Base-by-base conservation (phyloP, 2,888 invertebrate genomes). In the Drosophila antonietae region DNA sequence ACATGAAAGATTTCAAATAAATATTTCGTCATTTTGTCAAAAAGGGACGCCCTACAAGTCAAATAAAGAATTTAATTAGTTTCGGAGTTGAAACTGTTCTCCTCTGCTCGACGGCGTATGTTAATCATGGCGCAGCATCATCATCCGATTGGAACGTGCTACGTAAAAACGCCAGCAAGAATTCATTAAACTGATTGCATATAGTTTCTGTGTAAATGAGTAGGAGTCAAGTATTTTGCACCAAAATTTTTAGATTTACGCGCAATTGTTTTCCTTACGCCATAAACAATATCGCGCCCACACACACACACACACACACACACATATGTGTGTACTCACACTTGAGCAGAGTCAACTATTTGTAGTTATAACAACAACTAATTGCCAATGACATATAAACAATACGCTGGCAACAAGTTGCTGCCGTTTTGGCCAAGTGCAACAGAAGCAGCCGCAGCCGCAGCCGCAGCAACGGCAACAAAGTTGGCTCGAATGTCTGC, bases 1-100 rank as follows among this genome's bases (percentile, higher is more conserved):
- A 89, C 86, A 88, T 86, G 88, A 88, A 88, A 88, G 87, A 88
- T 88, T 86, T 89, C 83, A 88, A 77, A 88, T 89, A 88, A 88
- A 88, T 89, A 89, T 89, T 89, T 88, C 89, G 71, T 83, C 89
- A 89, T 88, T 64, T 81, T 65, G 81, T 80, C 75, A 69, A 7
- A 35, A 46, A 18, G 33, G 33, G 10, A 57, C 41, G 41, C 41
- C 37, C 37, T 9, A 53, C 37, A 14, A 53, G 37, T 14, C 52
- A 37, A 15, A 35, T 33, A 7, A 20, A 20, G 51, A 35, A 44
- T 67, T 75, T 75, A 79, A 77, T 75, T 79, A 64, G 75, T 62
- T 67, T 58, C 49, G 52, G 55, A 55, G 64, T 47, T 44, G 18
- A 46, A 35, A 20, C 23, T 18, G 10, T 37, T 15, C 49, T 56